These are phyloP conservation scores for Cynaeus angustus DNA, from an alignment of 2,888 invertebrate species.

Conservation along the genomic window DNA sequence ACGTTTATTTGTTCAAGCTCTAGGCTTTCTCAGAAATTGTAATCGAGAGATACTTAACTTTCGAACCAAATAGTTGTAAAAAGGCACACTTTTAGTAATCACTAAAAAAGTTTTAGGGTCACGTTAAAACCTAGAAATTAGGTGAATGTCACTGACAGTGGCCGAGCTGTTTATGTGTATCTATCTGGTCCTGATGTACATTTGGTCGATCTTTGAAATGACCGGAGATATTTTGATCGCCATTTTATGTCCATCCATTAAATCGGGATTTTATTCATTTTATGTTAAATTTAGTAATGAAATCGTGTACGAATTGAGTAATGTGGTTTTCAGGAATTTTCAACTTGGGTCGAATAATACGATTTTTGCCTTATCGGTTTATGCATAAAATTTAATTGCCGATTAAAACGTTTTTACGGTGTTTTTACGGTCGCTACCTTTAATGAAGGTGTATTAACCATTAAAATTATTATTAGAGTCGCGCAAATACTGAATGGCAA, in stretches of 20 bases:
- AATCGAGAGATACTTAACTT: background rate
- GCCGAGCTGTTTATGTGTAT: slow-evolving; percentile 7
- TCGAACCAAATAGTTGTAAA: too few species aligned
- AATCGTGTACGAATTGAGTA: slow-evolving; percentile 51
- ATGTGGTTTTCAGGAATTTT: slow-evolving; percentile 53
- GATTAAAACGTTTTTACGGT: slow-evolving; percentile 54
- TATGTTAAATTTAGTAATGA: slow-evolving; percentile 51
- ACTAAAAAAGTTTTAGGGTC: background rate
- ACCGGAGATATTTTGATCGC: slow-evolving; percentile 53
- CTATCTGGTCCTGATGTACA: slow-evolving; percentile 20
- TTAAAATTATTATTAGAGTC: slow-evolving; percentile 44
- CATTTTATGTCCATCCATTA: slow-evolving; percentile 55
- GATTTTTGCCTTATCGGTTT: slow-evolving; percentile 55
- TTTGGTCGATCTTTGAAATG: slow-evolving; percentile 46
- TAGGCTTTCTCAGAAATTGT: slow-evolving; percentile 18
- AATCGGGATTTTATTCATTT: slow-evolving; percentile 54
- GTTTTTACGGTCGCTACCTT: slow-evolving; percentile 51
- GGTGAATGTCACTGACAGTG: slow-evolving; percentile 30
- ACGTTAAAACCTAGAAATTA: slow-evolving; percentile 11
- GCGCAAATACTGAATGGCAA: slow-evolving; percentile 8
- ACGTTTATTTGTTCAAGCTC: slow-evolving; percentile 26
- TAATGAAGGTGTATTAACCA: slow-evolving; percentile 40
- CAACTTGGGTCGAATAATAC: slow-evolving; percentile 36
- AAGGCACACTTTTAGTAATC: background rate
- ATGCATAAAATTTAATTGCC: slow-evolving; percentile 54